A percentile compares a stretch with the other conserved stretches of the same genome.
phyloP scores from a whole-genome alignment of 2,888 invertebrate species.

The Dasysyrphus albostriatus region DNA sequence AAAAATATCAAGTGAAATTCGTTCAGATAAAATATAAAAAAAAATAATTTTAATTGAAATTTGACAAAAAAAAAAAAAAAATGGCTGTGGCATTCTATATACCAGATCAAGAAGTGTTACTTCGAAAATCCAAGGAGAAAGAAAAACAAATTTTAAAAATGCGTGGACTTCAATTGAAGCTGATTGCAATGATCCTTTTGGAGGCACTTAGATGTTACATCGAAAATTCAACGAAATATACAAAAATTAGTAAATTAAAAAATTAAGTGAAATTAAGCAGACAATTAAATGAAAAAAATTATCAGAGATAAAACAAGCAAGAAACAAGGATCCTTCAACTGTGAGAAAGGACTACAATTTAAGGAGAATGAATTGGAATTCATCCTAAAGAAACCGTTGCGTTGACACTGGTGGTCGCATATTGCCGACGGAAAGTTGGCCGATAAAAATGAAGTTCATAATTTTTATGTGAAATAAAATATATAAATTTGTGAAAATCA shows the following conservation, averaged over 20 bases:
- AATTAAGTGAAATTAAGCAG: neutral
- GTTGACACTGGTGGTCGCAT: neutral
- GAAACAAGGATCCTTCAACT: slow-evolving; percentile 32
- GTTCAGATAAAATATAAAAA: neutral
- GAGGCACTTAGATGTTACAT: slow-evolving; percentile 79
- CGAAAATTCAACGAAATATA: slow-evolving; percentile 59
- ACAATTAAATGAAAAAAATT: slow-evolving; percentile 4
- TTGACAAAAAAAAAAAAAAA: too few species aligned
- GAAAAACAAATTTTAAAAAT: slow-evolving; percentile 80
- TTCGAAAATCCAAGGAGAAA: slow-evolving; percentile 80
- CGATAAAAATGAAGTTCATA: neutral
- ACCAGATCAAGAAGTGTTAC: slow-evolving; percentile 81
- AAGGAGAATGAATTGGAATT: slow-evolving; percentile 23
- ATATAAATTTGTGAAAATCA: slow-evolving; percentile 4
- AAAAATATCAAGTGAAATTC: slow-evolving; percentile 70
- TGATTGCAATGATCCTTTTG: slow-evolving; percentile 79
- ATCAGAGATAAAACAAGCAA: slow-evolving; percentile 32
- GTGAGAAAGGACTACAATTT: slow-evolving; percentile 18
- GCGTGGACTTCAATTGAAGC: slow-evolving; percentile 79
- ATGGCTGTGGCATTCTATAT: slow-evolving; percentile 82
- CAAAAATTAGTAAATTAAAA: neutral
- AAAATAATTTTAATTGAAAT: neutral
- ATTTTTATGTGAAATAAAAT: slow-evolving; percentile 21
- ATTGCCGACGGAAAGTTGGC: slow-evolving; percentile 54
- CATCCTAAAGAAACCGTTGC: slow-evolving; percentile 17